Percentiles rank a stretch among this genome's conserved stretches.
Evolutionary conservation across 2,888 invertebrate species (phyloP).

Genomic region (Xylocampa areola): DNA sequence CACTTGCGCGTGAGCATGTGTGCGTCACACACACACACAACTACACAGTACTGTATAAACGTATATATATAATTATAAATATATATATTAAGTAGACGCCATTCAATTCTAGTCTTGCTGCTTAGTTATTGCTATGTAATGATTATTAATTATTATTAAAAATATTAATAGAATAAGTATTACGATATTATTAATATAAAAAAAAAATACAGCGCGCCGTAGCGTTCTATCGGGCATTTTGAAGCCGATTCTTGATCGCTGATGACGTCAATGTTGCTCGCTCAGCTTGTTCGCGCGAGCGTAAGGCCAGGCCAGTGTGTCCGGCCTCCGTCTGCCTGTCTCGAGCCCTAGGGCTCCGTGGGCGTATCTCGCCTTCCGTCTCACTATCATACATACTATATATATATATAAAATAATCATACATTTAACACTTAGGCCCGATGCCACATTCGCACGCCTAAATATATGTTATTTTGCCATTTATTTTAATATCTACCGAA

Average conservation of each 20-base stretch:
- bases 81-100: constrained; percentile 80
- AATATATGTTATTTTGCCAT: constrained; percentile 70
- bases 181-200: constrained; percentile 71
- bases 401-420: constrained; percentile 44
- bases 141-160: constrained; percentile 67
- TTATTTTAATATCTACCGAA: constrained; percentile 84
- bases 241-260: constrained; percentile 20
- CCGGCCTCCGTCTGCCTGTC: neutral
- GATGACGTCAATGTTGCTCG: neutral
- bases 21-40: constrained; percentile 1
- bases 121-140: constrained; percentile 81
- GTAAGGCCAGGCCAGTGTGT: constrained; percentile 8
- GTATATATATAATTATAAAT: constrained; percentile 69
- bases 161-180: constrained; percentile 77
- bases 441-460: constrained; percentile 51
- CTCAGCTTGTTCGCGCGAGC: constrained; percentile 26
- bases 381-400: constrained; percentile 9
- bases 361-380: neutral
- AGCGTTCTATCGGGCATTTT: constrained; percentile 49
- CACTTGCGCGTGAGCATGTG: neutral
- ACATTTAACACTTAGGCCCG: constrained; percentile 49
- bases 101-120: constrained; percentile 86
- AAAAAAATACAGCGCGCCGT: constrained; percentile 6
- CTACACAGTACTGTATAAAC: constrained; percentile 51
- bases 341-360: constrained; percentile 1